Conservation (phyloP, 2,888 invertebrate species). For the Scaptodrosophila latifasciaeformis region DNA sequence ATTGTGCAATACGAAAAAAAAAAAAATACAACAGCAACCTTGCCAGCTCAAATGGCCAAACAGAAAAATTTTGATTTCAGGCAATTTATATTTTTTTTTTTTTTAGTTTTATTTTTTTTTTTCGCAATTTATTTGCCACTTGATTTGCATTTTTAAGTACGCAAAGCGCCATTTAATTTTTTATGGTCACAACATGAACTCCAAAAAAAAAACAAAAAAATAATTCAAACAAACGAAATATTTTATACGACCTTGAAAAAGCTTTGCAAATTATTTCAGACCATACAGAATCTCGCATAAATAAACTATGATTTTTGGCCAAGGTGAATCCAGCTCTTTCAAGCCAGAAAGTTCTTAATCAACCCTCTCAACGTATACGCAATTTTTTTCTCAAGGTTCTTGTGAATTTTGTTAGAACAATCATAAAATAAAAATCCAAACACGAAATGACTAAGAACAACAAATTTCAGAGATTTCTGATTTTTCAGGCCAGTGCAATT, state of each 20-base stretch:
- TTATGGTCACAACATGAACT: slow-evolving; percentile 30
- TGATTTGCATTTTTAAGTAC: background rate
- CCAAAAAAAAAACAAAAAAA: slow-evolving; percentile 13
- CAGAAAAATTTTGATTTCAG: no score
- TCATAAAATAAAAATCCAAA: background rate
- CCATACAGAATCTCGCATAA: no score
- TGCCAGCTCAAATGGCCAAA: no score
- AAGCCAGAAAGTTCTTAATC: no score
- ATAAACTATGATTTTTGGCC: no score
- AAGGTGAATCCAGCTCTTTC: no score
- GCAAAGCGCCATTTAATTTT: slow-evolving; percentile 2
- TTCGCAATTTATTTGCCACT: background rate
- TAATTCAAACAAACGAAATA: background rate
- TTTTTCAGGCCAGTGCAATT: no score
- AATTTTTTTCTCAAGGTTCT: slow-evolving; percentile 27
- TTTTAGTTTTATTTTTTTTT: background rate
- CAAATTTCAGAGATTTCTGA: no score
- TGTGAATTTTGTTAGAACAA: slow-evolving; percentile 9
- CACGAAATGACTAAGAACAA: slow-evolving; percentile 1
- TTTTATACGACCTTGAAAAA: no score
- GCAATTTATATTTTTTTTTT: no score
- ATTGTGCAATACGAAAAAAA: no score
- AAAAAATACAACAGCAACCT: slow-evolving; percentile 37
- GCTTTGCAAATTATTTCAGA: no score
- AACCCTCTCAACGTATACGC: slow-evolving; percentile 9